Conservation (phyloP, 2,888 invertebrate species). For the Caenorhabditis panamensis region DNA sequence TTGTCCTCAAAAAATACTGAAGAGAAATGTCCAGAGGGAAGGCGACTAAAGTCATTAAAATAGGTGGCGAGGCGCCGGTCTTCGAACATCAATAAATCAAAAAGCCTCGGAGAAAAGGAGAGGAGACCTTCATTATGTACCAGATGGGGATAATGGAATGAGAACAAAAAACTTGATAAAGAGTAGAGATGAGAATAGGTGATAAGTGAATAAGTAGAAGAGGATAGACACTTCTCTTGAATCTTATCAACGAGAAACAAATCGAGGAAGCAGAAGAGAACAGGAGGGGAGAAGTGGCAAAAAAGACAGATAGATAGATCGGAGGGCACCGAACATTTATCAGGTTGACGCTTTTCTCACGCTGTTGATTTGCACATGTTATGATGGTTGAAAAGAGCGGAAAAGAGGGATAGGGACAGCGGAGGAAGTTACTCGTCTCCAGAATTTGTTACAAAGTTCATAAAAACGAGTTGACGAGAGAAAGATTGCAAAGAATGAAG, state of each 20-base stretch:
- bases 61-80: constrained; percentile 35
- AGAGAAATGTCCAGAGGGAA: constrained; percentile 4
- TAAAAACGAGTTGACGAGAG: constrained; percentile 42
- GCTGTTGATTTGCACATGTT: constrained; percentile 4
- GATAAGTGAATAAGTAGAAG: constrained; percentile 6
- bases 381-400: not conserved
- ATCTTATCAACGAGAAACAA: not conserved
- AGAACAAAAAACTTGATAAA: constrained; percentile 16
- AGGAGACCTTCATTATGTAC: constrained; percentile 13
- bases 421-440: constrained; percentile 9
- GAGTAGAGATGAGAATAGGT: constrained; percentile 20
- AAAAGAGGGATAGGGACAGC: constrained; percentile 10
- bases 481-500: constrained; percentile 25
- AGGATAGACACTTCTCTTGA: not conserved
- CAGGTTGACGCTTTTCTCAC: constrained; percentile 19
- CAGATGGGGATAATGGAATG: constrained; percentile 9
- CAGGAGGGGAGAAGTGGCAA: constrained; percentile 10
- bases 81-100: constrained; percentile 46
- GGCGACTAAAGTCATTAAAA: constrained; percentile 45
- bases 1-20: constrained; percentile 4
- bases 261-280: constrained; percentile 20
- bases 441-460: constrained; percentile 45
- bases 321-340: constrained; percentile 33
- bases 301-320: constrained; percentile 15
- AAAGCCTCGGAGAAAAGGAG: constrained; percentile 16